These are phyloP conservation scores for Penaeus chinensis DNA, from an alignment of 1,140 invertebrate genomes.

Conservation along the genomic window DNA sequence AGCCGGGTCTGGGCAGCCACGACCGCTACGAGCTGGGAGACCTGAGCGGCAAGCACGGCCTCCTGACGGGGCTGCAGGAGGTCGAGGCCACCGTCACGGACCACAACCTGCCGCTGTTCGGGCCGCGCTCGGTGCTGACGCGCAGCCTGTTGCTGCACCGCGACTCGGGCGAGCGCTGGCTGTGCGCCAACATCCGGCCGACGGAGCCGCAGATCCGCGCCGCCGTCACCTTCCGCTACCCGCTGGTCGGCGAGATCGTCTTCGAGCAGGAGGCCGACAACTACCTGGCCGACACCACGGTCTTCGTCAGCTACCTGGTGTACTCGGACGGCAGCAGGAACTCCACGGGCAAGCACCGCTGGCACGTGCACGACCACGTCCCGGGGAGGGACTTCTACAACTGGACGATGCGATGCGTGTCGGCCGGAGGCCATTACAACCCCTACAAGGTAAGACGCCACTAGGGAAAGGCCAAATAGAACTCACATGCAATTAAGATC, in stretches of 20 bases:
- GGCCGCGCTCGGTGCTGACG: conserved; percentile 81
- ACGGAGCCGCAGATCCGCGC: conserved; percentile 67
- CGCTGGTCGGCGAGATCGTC: conserved; percentile 86
- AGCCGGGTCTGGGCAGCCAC: conserved; percentile 77
- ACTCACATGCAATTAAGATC: neutral
- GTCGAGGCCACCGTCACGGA: conserved; percentile 75
- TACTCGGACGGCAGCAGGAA: conserved; percentile 89
- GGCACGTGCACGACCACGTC: conserved; percentile 75
- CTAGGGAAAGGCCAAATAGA: no score
- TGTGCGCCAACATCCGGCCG: conserved; percentile 70
- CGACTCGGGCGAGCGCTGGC: conserved; percentile 68
- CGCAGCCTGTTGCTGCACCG: conserved; percentile 86
- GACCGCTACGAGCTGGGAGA: conserved; percentile 91
- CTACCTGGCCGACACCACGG: conserved; percentile 83
- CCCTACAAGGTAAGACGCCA: conserved; percentile 76
- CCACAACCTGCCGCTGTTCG: conserved; percentile 86
- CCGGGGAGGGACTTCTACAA: conserved; percentile 90
- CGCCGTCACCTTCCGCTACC: conserved; percentile 76
- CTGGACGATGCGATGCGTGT: conserved; percentile 86
- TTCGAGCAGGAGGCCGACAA: conserved; percentile 85
- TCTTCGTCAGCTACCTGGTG: conserved; percentile 76
- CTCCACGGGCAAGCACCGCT: conserved; percentile 80
- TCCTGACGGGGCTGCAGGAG: conserved; percentile 65
- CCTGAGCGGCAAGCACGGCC: conserved; percentile 84
- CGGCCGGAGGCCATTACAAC: conserved; percentile 83